phyloP scores from a whole-genome alignment of 2,888 invertebrate species.

The Drosophila rubida region DNA sequence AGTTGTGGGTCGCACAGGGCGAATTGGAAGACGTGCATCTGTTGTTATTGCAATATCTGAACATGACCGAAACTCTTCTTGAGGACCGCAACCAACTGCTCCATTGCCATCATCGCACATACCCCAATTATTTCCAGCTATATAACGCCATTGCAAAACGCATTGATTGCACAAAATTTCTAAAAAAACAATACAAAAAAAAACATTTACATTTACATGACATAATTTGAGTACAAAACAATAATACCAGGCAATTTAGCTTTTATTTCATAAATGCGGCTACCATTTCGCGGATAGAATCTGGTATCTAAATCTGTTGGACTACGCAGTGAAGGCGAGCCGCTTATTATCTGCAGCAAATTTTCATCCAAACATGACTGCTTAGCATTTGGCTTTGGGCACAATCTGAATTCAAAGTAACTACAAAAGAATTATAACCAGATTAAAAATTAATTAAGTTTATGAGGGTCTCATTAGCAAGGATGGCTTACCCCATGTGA shows the following conservation, averaged over 20 bases:
- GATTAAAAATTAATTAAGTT: not conserved
- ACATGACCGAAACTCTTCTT: constrained; percentile 94
- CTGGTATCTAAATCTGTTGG: constrained; percentile 86
- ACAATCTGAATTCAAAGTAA: constrained; percentile 93
- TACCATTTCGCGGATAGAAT: constrained; percentile 92
- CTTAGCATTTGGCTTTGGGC: constrained; percentile 89
- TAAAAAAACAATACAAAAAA: constrained; percentile 24
- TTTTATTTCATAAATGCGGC: constrained; percentile 91
- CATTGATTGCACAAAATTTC: constrained; percentile 92
- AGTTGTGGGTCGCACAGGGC: constrained; percentile 82
- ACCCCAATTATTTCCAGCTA: constrained; percentile 95
- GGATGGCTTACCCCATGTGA: constrained; percentile 88
- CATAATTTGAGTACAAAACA: not conserved
- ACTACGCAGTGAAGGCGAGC: constrained; percentile 83
- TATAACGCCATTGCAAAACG: constrained; percentile 94
- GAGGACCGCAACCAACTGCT: constrained; percentile 94
- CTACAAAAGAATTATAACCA: constrained; percentile 54
- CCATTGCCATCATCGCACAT: constrained; percentile 90
- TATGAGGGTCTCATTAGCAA: not conserved
- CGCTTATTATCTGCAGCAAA: constrained; percentile 86
- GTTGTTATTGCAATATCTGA: constrained; percentile 91
- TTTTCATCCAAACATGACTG: constrained; percentile 92
- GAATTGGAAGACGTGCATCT: constrained; percentile 85
- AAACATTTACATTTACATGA: not conserved
- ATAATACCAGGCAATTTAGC: constrained; percentile 86